phyloP scores from a whole-genome alignment of 2,113 vertebrate genomes.

The Austrofundulus limnaeus region DNA sequence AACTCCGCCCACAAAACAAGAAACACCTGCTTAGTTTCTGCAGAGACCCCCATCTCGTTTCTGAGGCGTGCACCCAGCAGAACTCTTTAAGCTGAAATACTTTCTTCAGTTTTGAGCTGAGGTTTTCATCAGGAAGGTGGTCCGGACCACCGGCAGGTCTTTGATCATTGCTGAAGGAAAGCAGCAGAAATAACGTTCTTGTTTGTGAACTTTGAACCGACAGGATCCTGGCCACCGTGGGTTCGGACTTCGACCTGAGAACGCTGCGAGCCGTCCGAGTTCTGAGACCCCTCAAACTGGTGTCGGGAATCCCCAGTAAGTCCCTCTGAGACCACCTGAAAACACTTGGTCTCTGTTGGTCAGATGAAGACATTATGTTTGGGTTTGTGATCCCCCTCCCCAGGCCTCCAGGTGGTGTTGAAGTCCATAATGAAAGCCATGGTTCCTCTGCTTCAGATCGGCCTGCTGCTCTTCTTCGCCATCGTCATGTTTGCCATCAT shows the following conservation, averaged over 20 bases:
- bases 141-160: too few relatives aligned
- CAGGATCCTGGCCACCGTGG: slow-evolving; percentile 93
- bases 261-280: slow-evolving; percentile 93
- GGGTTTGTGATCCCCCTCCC: neutral
- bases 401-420: slow-evolving; percentile 96
- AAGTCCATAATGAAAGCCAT: slow-evolving; percentile 99
- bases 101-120: too few relatives aligned
- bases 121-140: too few relatives aligned
- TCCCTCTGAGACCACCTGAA: slow-evolving; percentile 3
- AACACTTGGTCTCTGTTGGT: neutral
- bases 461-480: slow-evolving; percentile 95
- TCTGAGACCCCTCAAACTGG: slow-evolving; percentile 92
- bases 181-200: too few relatives aligned
- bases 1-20: too few relatives aligned
- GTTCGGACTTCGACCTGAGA: slow-evolving; percentile 92
- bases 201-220: slow-evolving; percentile 12
- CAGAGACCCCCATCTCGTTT: too few relatives aligned
- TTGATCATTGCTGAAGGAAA: too few relatives aligned
- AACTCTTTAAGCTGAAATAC: too few relatives aligned
- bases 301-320: slow-evolving; percentile 98
- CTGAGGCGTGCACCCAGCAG: too few relatives aligned
- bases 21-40: too few relatives aligned
- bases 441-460: slow-evolving; percentile 96
- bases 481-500: slow-evolving; percentile 99
- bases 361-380: slow-evolving; percentile 1